phyloP scores from a whole-genome alignment of 2,888 invertebrate genomes.

The Spilosoma lubricipeda region DNA sequence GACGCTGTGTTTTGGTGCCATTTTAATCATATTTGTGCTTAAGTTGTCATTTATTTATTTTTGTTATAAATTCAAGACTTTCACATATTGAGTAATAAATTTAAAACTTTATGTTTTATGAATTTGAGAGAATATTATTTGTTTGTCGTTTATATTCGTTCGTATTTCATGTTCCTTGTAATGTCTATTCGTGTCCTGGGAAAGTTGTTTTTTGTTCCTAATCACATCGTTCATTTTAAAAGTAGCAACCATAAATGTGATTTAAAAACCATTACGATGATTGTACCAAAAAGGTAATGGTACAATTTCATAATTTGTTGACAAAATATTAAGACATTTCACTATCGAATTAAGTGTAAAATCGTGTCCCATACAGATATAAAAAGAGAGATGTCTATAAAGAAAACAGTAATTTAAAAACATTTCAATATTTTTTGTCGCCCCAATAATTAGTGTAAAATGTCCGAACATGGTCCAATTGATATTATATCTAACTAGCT shows the following conservation, averaged over 20 bases:
- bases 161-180: background rate
- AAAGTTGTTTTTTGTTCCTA: background rate
- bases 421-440: too few relatives aligned
- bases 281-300: background rate
- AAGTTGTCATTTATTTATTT: slow-evolving; percentile 16
- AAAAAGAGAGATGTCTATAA: too few relatives aligned
- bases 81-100: background rate
- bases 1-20: slow-evolving; percentile 13
- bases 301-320: background rate
- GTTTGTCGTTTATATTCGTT: background rate
- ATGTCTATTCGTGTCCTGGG: background rate
- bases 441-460: too few relatives aligned
- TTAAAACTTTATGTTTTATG: background rate
- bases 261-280: too few relatives aligned
- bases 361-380: background rate
- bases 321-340: background rate
- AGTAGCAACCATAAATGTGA: too few relatives aligned
- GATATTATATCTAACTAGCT: too few relatives aligned
- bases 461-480: too few relatives aligned
- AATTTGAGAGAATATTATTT: background rate
- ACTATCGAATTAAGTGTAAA: background rate
- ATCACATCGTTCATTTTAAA: background rate
- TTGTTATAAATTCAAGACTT: background rate
- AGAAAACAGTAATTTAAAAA: too few relatives aligned
- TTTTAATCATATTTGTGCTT: slow-evolving; percentile 5